These are phyloP conservation scores for Chunga burmeisteri DNA, from an alignment of 2,113 vertebrate species.

Conservation along the genomic window DNA sequence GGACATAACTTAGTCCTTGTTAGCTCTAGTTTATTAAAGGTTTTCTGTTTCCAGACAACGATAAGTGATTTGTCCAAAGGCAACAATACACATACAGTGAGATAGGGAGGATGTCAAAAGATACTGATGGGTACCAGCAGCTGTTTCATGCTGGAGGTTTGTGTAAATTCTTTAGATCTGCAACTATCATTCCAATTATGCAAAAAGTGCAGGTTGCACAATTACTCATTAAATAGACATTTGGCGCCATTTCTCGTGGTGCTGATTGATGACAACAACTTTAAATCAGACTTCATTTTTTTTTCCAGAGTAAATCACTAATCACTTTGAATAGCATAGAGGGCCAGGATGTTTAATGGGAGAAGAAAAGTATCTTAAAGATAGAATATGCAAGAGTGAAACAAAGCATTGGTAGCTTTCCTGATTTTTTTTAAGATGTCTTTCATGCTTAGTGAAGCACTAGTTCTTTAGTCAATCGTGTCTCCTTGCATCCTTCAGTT, in stretches of 20 bases:
- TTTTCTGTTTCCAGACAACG: not conserved
- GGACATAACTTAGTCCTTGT: not conserved
- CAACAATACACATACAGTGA: not conserved
- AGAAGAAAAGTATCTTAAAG: not conserved
- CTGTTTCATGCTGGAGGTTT: not conserved
- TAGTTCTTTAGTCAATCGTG: not conserved
- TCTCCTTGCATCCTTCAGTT: not conserved
- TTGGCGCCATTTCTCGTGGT: not conserved
- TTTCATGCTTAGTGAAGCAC: not conserved
- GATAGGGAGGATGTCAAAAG: not conserved
- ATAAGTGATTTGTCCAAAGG: not conserved
- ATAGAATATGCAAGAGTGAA: not conserved
- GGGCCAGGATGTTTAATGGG: not conserved
- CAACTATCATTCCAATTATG: not conserved
- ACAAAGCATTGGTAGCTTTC: not conserved
- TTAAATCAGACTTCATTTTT: not conserved
- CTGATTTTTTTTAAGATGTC: not conserved
- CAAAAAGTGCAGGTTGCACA: not conserved
- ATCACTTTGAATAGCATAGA: not conserved
- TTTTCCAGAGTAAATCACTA: not conserved
- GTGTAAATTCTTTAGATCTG: slow-evolving; percentile 2
- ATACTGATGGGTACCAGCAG: not conserved
- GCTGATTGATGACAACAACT: not conserved
- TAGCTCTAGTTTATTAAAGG: not conserved
- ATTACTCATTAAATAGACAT: not conserved